Evolutionary conservation across 2,888 invertebrate species (phyloP).

Genomic region (Andrena marginata): DNA sequence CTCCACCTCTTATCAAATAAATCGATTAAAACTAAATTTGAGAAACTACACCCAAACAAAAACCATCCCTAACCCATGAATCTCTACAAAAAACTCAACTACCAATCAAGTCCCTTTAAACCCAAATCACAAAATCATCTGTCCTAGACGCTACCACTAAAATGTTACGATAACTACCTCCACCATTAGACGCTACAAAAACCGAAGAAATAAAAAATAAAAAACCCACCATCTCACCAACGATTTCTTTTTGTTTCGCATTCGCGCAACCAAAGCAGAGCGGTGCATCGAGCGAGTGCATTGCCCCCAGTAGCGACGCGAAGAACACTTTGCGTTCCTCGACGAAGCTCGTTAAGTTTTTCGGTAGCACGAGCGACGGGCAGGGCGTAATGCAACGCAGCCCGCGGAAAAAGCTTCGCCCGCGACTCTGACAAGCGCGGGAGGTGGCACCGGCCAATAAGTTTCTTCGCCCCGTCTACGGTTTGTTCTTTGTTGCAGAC

Average conservation of each 20-base stretch:
- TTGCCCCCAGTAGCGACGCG: background rate
- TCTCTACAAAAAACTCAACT: too few relatives aligned
- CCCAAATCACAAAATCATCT: too few relatives aligned
- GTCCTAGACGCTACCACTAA: too few relatives aligned
- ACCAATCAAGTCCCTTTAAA: too few relatives aligned
- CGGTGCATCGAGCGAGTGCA: background rate
- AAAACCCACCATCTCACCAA: background rate
- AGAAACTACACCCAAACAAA: too few relatives aligned
- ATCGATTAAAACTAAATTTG: too few relatives aligned
- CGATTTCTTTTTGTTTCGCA: background rate
- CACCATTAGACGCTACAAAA: background rate
- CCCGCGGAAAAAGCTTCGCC: background rate
- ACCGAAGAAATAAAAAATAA: background rate
- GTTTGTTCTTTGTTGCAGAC: constrained; percentile 84
- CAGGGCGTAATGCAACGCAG: background rate
- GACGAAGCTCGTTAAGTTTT: constrained; percentile 5
- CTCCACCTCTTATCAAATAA: too few relatives aligned
- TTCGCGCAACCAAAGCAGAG: background rate
- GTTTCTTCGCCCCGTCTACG: background rate
- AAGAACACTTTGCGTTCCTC: background rate
- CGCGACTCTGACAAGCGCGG: background rate
- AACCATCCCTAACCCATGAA: too few relatives aligned
- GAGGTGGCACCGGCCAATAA: background rate
- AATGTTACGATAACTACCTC: background rate
- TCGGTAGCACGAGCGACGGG: background rate